Evolutionary conservation across 2,888 invertebrate genomes (phyloP).

Genomic region (Lasiommata megera): DNA sequence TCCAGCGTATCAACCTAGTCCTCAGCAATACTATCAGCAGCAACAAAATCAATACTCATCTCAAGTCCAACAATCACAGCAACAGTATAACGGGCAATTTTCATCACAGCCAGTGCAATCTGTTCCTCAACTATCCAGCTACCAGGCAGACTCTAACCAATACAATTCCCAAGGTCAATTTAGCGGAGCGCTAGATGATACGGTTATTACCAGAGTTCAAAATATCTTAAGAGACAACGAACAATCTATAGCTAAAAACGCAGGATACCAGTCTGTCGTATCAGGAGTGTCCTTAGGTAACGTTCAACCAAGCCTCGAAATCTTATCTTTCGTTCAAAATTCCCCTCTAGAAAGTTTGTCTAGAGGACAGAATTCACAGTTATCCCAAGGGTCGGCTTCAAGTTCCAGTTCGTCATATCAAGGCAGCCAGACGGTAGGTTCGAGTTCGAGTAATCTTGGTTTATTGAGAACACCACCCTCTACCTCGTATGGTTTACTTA

Average conservation of each 20-base stretch:
- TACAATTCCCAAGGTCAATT: conserved; percentile 50
- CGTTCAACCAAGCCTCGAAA: conserved; percentile 67
- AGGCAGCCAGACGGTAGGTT: background rate
- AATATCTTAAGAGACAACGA: conserved; percentile 67
- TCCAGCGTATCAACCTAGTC: conserved; percentile 32
- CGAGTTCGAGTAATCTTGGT: conserved; percentile 38
- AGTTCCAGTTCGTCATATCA: conserved; percentile 3
- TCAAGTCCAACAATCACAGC: conserved; percentile 36
- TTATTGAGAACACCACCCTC: conserved; percentile 64
- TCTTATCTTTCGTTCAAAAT: conserved; percentile 67
- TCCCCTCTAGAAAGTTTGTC: conserved; percentile 40
- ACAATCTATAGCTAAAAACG: conserved; percentile 60
- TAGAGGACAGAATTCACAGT: conserved; percentile 10
- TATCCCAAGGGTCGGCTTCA: conserved; percentile 28
- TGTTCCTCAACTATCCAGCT: conserved; percentile 39
- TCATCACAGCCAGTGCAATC: conserved; percentile 46
- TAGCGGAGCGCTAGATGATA: conserved; percentile 57
- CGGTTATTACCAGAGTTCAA: conserved; percentile 60
- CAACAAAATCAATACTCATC: conserved; percentile 36
- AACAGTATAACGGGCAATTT: conserved; percentile 32
- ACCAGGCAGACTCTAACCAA: conserved; percentile 62
- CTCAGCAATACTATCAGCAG: conserved; percentile 10
- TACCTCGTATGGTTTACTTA: conserved; percentile 59
- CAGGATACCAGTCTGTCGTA: conserved; percentile 64
- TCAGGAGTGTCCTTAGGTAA: conserved; percentile 68